These are phyloP conservation scores for Acanthosepion pharaonis DNA, from an alignment of 2,888 invertebrate species.

Conservation along the genomic window DNA sequence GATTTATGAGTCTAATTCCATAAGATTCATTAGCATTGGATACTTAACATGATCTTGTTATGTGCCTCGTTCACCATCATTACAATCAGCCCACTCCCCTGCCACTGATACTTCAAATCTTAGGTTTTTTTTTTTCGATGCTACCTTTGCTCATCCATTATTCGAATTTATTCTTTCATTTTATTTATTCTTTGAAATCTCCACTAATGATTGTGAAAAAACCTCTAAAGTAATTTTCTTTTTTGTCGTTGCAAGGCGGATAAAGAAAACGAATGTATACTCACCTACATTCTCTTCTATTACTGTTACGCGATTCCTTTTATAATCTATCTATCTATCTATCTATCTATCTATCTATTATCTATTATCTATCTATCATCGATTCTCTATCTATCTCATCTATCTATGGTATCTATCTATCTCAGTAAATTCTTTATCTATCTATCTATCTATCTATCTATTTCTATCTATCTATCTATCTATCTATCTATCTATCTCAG, in stretches of 20 bases:
- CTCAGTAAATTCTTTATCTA: background rate
- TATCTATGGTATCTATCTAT: background rate
- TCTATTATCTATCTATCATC: background rate
- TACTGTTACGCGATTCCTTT: background rate
- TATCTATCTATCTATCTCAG: background rate
- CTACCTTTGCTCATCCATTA: background rate
- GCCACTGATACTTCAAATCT: background rate
- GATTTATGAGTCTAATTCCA: background rate
- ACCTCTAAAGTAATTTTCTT: background rate
- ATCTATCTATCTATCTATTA: no score
- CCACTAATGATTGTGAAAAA: background rate
- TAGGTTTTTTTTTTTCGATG: background rate
- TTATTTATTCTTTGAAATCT: background rate
- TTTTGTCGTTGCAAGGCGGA: background rate
- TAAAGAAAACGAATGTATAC: background rate
- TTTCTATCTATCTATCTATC: background rate
- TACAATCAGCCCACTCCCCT: background rate
- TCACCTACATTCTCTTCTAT: background rate
- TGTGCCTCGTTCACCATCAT: conserved; percentile 33
- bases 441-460: background rate
- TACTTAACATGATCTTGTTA: background rate
- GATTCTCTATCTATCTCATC: background rate
- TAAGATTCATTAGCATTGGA: no score
- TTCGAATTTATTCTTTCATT: background rate
- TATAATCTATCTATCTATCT: background rate